Evolutionary conservation across 2,113 vertebrate species (phyloP).

Genomic region (Ramphastos sulfuratus): DNA sequence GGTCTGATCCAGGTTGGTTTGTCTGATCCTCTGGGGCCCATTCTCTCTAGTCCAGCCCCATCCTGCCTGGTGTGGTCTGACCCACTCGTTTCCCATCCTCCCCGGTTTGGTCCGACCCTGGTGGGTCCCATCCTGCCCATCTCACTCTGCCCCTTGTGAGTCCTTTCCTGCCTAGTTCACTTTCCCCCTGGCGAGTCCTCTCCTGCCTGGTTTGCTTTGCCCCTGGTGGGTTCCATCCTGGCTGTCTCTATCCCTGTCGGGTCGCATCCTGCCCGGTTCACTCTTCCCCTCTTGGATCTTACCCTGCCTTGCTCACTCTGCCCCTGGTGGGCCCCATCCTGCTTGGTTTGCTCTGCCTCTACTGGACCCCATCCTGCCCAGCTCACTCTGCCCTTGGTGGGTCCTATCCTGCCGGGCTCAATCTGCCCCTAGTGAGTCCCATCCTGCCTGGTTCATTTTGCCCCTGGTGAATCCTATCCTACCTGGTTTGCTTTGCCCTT

Average conservation of each 20-base stretch:
- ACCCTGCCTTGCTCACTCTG: not conserved
- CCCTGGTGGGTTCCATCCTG: too few species aligned
- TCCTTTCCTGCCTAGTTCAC: too few species aligned
- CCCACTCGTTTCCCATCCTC: rapidly evolving
- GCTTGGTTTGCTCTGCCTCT: rapidly evolving
- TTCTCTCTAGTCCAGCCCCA: rapidly evolving
- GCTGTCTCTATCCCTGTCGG: rapidly evolving
- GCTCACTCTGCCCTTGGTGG: rapidly evolving
- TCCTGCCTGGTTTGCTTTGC: not conserved
- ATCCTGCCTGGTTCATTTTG: rapidly evolving
- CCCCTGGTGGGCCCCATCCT: too few species aligned
- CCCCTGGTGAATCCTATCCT: not conserved
- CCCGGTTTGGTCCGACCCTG: rapidly evolving
- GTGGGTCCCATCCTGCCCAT: not conserved
- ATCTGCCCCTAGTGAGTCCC: not conserved
- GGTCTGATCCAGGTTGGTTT: too few species aligned
- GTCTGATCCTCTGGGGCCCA: too few species aligned
- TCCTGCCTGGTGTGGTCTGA: rapidly evolving
- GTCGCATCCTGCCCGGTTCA: not conserved
- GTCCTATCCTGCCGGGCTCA: not conserved
- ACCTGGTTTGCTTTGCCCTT: rapidly evolving
- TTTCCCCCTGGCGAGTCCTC: not conserved
- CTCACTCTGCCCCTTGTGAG: rapidly evolving
- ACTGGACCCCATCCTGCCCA: rapidly evolving
- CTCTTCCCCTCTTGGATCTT: not conserved